Conservation (phyloP, 2,888 invertebrate species). For the Augochlorella aurata region DNA sequence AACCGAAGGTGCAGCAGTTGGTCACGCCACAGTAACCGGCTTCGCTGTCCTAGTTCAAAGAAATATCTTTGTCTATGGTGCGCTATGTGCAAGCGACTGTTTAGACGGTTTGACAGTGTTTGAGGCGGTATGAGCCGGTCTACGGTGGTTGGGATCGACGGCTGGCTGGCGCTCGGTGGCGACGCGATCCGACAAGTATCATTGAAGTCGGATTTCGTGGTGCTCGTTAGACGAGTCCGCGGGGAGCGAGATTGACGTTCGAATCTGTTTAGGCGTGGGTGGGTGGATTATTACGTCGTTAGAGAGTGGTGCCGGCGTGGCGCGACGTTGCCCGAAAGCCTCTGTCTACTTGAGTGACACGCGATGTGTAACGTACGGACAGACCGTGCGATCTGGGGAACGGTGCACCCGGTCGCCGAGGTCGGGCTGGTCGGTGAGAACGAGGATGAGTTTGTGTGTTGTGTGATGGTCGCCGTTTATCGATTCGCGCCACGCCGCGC, state of each 20-base stretch:
- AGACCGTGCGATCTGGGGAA: slow-evolving; percentile 46
- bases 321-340: slow-evolving; percentile 14
- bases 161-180: too few species aligned
- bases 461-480: slow-evolving; percentile 70
- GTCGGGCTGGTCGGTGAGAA: slow-evolving; percentile 52
- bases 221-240: background rate
- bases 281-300: slow-evolving; percentile 11
- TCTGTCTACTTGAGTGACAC: slow-evolving; percentile 40
- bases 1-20: too few species aligned
- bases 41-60: too few species aligned
- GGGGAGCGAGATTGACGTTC: background rate
- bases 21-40: too few species aligned
- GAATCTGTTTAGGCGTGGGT: background rate
- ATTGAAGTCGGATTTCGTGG: background rate
- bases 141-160: too few species aligned
- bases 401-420: slow-evolving; percentile 48
- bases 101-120: too few species aligned
- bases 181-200: background rate
- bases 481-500: slow-evolving; percentile 65
- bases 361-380: slow-evolving; percentile 40
- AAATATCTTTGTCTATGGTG: too few species aligned
- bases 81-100: too few species aligned
- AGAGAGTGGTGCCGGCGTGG: background rate
- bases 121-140: too few species aligned
- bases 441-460: slow-evolving; percentile 64